These are phyloP conservation scores for Calycopis cecrops DNA, from an alignment of 1,140 invertebrate species.

Conservation along the genomic window DNA sequence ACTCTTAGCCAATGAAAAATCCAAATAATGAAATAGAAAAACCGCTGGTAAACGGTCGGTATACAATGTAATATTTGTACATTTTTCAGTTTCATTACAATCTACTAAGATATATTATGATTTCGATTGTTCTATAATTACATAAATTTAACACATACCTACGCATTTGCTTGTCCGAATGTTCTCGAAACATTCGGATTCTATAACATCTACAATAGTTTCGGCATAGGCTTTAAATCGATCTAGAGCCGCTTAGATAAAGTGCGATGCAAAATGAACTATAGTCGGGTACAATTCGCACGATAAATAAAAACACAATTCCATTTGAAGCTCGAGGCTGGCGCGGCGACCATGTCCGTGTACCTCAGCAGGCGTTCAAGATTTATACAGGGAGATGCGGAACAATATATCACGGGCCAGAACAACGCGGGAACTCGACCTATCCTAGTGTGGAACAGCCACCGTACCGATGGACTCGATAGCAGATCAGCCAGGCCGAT, in stretches of 20 bases:
- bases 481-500: slow-evolving; percentile 56
- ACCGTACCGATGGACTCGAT: slow-evolving; percentile 61
- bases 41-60: slow-evolving; percentile 26
- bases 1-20: slow-evolving; percentile 8
- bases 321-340: slow-evolving; percentile 66
- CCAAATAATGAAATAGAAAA: slow-evolving; percentile 10
- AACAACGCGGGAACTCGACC: slow-evolving; percentile 67
- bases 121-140: slow-evolving; percentile 7
- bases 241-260: slow-evolving; percentile 46
- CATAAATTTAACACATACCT: too few species aligned
- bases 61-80: slow-evolving; percentile 28
- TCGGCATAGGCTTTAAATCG: too few species aligned
- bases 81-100: slow-evolving; percentile 24
- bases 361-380: slow-evolving; percentile 73
- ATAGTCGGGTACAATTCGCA: slow-evolving; percentile 67
- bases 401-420: slow-evolving; percentile 70
- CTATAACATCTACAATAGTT: too few species aligned
- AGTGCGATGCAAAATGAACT: slow-evolving; percentile 65
- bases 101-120: slow-evolving; percentile 15
- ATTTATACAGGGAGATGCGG: slow-evolving; percentile 70
- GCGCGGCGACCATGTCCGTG: slow-evolving; percentile 63
- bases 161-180: too few species aligned
- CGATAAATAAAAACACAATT: slow-evolving; percentile 75
- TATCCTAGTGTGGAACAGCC: slow-evolving; percentile 64
- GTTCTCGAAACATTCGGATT: too few species aligned